Base-by-base conservation (phyloP, 2,113 vertebrate species). In the Cygnus atratus region DNA sequence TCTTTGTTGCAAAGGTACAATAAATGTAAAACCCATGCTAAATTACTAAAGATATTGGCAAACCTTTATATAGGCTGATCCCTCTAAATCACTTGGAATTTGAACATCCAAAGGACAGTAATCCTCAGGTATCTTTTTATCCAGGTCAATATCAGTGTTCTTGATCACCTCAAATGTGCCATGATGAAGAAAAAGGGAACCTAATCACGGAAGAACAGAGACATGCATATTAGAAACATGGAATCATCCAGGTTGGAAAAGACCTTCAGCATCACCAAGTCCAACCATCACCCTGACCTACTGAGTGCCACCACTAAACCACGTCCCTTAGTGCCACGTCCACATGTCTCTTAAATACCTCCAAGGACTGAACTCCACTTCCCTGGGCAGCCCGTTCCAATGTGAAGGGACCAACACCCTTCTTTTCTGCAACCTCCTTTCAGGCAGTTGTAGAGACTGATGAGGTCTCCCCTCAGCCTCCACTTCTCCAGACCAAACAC, bases 151-250 rank as follows among this genome's bases (percentile, higher is more conserved):
- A 93, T 99, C 99, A 25, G 99, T 99, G 98, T 99, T 99, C 97
- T 99, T 99, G 96, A 99, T 99, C 72, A 99, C 99, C 96, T 99
- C 99, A 96, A 99, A 99, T 1, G 99, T 99, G 62, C 99, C 99
- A 6, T 99, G 99, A 96, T 99, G 99, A 83, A 99, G 99, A 95
- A 99, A 99, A 73, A 99, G 98, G 37, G 99, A 99, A 8, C 99
- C 99, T 99, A 93, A 93, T 41, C 18, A 59, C 25, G 17, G 81
- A 79, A 93, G 35, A 26, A 82, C 3, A 96, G 52, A 78, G 72
- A 92, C 58, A 89, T 4, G 15, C 13, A 48, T 1, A 25, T 29
- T n/a, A 41, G 28, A 46, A 50, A 10, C 68, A 44, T 11, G 37
- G 43, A 46, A 35, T 65, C 62, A 41, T 29, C 62, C 26, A 20